phyloP scores from a whole-genome alignment of 2,888 invertebrate species.

The Dicyrtomina minuta region DNA sequence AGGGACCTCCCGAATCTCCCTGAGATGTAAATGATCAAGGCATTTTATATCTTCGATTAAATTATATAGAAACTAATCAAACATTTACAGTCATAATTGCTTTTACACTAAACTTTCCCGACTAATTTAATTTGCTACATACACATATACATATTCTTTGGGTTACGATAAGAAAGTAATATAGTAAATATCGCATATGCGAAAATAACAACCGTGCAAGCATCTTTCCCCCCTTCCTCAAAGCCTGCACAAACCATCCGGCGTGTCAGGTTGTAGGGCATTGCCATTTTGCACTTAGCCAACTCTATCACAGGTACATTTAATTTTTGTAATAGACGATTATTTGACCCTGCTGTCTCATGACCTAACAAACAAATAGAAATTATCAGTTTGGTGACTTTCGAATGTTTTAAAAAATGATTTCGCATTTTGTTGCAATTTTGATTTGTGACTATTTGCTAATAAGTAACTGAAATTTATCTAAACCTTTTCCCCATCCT shows the following conservation, averaged over 20 bases:
- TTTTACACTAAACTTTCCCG: too few relatives aligned
- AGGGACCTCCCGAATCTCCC: slow-evolving; percentile 20
- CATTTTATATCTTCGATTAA: background rate
- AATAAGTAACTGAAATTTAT: background rate
- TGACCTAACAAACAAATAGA: background rate
- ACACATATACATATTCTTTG: background rate
- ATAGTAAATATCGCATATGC: too few relatives aligned
- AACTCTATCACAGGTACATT: slow-evolving; percentile 7
- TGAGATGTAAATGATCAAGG: background rate
- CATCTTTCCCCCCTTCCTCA: slow-evolving; percentile 41
- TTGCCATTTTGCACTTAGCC: slow-evolving; percentile 1
- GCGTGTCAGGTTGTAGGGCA: slow-evolving; percentile 14
- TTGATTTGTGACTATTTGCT: too few relatives aligned
- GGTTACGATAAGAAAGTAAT: background rate
- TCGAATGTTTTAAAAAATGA: background rate
- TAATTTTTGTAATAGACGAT: slow-evolving; percentile 20
- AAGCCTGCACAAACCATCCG: slow-evolving; percentile 48
- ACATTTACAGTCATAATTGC: too few relatives aligned
- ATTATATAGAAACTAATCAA: background rate
- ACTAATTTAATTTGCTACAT: background rate
- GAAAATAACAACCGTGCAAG: slow-evolving; percentile 48
- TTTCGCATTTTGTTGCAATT: background rate
- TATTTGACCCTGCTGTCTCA: slow-evolving; percentile 23
- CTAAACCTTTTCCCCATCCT: slow-evolving; percentile 22
- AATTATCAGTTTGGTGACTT: background rate